Conservation (phyloP, 2,888 invertebrate species). For the Metopia argyrocephala region DNA sequence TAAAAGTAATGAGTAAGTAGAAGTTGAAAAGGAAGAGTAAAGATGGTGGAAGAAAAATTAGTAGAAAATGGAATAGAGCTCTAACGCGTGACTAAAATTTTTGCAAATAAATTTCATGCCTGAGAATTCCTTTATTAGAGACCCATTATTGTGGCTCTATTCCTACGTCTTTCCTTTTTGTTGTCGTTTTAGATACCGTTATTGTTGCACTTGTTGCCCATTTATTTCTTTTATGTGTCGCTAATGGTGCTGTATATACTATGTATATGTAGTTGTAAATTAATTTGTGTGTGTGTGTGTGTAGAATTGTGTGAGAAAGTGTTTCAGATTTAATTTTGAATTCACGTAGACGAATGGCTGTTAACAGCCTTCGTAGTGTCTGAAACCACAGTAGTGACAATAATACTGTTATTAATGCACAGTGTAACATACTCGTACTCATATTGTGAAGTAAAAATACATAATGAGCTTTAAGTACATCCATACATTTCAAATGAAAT, state of each 20-base stretch:
- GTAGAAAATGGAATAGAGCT: conserved; percentile 41
- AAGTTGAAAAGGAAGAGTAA: too few relatives aligned
- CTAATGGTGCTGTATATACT: not conserved
- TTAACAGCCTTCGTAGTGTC: not conserved
- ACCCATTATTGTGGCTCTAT: conserved; percentile 42
- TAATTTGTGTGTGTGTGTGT: conserved; percentile 14
- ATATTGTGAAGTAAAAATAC: not conserved
- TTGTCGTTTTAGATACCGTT: not conserved
- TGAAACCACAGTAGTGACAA: not conserved
- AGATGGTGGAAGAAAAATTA: not conserved
- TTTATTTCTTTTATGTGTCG: conserved; percentile 28
- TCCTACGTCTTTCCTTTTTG: not conserved
- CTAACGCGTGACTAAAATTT: conserved; percentile 64
- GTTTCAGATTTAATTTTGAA: conserved; percentile 27
- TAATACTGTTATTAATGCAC: conserved; percentile 24
- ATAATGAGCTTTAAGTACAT: not conserved
- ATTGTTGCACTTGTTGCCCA: not conserved
- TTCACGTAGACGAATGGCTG: conserved; percentile 17
- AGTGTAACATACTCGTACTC: not conserved
- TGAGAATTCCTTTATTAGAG: conserved; percentile 54
- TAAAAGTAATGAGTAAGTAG: too few relatives aligned
- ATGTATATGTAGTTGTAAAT: conserved; percentile 18
- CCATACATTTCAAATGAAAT: too few relatives aligned
- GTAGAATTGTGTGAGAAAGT: not conserved
- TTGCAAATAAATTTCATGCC: conserved; percentile 59